Evolutionary conservation across 1,140 invertebrate species (phyloP).

Genomic region (Thaumetopoea pityocampa): DNA sequence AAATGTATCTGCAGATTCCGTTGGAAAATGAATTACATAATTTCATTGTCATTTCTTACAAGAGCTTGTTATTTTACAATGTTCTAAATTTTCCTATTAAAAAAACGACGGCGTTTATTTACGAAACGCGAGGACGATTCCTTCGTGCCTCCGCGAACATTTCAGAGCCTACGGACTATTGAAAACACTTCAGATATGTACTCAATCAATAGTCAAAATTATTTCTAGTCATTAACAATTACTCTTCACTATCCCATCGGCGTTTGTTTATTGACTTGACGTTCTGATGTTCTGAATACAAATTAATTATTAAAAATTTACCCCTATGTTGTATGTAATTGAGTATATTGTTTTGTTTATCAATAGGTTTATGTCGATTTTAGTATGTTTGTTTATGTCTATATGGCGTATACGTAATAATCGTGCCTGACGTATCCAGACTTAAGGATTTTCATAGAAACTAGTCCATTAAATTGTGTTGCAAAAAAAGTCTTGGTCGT

Average conservation of each 20-base stretch:
- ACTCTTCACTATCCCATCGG: slow-evolving; percentile 18
- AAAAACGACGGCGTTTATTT: slow-evolving; percentile 24
- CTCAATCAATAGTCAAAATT: slow-evolving; percentile 20
- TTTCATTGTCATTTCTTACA: background rate
- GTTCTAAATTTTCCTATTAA: slow-evolving; percentile 20
- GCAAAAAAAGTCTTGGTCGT: no score
- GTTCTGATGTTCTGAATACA: slow-evolving; percentile 11
- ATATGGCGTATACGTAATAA: no score
- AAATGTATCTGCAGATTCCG: no score
- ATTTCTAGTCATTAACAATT: slow-evolving; percentile 26
- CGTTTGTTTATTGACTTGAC: slow-evolving; percentile 21
- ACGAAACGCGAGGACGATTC: slow-evolving; percentile 8
- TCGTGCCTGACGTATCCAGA: no score
- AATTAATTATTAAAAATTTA: slow-evolving; percentile 16
- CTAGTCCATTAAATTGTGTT: no score
- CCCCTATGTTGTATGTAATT: background rate
- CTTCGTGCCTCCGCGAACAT: slow-evolving; percentile 26
- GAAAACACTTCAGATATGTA: slow-evolving; percentile 1
- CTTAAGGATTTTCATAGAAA: no score
- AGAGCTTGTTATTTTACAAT: background rate
- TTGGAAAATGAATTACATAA: no score
- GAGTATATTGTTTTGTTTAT: no score
- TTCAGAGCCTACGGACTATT: slow-evolving; percentile 22
- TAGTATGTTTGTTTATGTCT: no score
- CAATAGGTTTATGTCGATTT: no score